Evolutionary conservation across 2,113 vertebrate genomes (phyloP), one percentile per base, ranked within the genome.

Genomic region (Hydrochoerus hydrochaeris): DNA sequence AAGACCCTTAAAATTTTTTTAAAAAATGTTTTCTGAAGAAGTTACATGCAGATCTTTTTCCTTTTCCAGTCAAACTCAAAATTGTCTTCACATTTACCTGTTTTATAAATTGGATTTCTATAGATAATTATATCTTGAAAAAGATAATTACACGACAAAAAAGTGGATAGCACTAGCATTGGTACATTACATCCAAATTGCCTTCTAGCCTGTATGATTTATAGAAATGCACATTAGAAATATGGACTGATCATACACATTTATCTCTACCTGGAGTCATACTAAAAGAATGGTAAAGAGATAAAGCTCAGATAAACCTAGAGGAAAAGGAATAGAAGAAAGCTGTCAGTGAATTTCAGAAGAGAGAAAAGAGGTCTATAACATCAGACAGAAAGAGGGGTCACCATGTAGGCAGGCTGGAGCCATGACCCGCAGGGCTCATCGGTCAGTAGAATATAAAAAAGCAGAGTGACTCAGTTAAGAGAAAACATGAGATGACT

Each of bases 31-130:
- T 88, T 93, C 41, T 58, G 85, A 63, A 92, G 57, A 71, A 95
- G 89, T 88, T n/a, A 85, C 20, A 60, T 96, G 28, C 14, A 93
- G 81, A 83, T 10, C 58, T 22, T 90, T 67, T 54, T 96, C 57
- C 26, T 84, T 93, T 83, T 46, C 30, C 65, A 89, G 38, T 49
- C 93, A 57, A 62, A 86, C 67, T 30, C 41, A 90, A 97, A 89
- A 73, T 49, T 67, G 41, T 57, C 44, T 85, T 67, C 57, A 83
- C 41, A 19, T 6, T 58, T 65, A 58, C 41, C 52, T 95, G 28
- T 81, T 77, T 90, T 92, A 87, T 44, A 95, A 88, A 90, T 90
- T 90, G 81, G 44, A 58, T 91, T 94, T 94, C 57, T 73, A 62
- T 63, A 46, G 75, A 63, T 84, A 65, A 84, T 46, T 84, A 0